Evolutionary conservation across 1,140 invertebrate species (phyloP).

Genomic region (Coelopa frigida): DNA sequence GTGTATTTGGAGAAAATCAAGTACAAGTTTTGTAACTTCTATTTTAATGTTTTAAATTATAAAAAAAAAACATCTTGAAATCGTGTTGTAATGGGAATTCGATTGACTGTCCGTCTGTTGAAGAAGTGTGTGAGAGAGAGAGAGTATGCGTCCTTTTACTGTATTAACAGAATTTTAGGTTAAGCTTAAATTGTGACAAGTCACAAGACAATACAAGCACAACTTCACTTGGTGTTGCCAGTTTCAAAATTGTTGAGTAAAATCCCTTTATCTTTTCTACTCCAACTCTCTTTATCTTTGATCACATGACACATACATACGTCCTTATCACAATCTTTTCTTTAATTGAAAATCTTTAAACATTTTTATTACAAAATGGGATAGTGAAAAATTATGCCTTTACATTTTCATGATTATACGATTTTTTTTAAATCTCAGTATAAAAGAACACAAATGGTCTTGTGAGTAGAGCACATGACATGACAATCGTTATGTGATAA

Average conservation of each 20-base stretch:
- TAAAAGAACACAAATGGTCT: no score
- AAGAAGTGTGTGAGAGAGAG: not conserved
- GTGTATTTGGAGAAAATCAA: no score
- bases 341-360: no score
- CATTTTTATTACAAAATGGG: no score
- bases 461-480: no score
- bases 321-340: conserved; percentile 8
- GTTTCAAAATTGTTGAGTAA: not conserved
- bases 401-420: no score
- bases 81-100: not conserved
- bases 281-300: not conserved
- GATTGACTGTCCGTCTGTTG: not conserved
- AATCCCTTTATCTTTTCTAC: not conserved
- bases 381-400: no score
- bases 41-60: no score
- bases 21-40: no score
- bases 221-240: conserved; percentile 6
- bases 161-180: conserved; percentile 11
- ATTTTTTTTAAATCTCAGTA: no score
- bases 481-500: no score
- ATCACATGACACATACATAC: not conserved
- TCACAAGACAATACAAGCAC: conserved; percentile 15
- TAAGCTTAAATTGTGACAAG: conserved; percentile 12
- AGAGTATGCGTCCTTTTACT: not conserved
- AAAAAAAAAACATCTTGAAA: not conserved